phyloP scores from a whole-genome alignment of 2,113 vertebrate genomes.

The Lagopus leucura region DNA sequence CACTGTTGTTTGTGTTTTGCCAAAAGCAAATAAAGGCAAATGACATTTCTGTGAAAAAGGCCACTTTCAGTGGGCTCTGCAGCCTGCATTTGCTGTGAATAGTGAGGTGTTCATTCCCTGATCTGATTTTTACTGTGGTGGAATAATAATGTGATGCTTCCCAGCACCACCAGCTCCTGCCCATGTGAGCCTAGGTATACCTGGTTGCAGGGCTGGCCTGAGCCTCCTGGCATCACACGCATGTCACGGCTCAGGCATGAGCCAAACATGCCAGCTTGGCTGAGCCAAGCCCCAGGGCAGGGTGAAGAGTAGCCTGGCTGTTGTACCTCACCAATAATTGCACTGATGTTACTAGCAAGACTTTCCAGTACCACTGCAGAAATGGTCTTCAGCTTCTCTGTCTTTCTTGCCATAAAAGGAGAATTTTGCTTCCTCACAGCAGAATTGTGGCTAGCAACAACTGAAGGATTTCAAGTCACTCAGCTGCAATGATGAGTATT shows the following conservation, averaged over 20 bases:
- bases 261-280: accelerated
- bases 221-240: accelerated
- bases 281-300: accelerated
- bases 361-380: neutral
- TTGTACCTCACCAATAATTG: neutral
- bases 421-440: neutral
- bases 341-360: neutral
- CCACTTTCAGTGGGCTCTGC: neutral
- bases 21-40: neutral
- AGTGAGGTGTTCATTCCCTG: neutral
- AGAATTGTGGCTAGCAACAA: neutral
- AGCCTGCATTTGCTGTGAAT: neutral
- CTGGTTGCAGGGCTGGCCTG: neutral
- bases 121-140: accelerated
- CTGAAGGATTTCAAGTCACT: constrained; percentile 1
- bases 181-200: accelerated
- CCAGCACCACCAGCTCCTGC: neutral
- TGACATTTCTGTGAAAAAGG: neutral
- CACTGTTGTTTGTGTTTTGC: neutral
- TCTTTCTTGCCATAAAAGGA: neutral
- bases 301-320: neutral
- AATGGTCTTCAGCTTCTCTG: neutral
- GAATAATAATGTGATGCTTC: accelerated
- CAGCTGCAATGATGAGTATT: neutral
- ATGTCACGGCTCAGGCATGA: accelerated